phyloP scores from a whole-genome alignment of 2,113 vertebrate genomes.

The Sander lucioperca region DNA sequence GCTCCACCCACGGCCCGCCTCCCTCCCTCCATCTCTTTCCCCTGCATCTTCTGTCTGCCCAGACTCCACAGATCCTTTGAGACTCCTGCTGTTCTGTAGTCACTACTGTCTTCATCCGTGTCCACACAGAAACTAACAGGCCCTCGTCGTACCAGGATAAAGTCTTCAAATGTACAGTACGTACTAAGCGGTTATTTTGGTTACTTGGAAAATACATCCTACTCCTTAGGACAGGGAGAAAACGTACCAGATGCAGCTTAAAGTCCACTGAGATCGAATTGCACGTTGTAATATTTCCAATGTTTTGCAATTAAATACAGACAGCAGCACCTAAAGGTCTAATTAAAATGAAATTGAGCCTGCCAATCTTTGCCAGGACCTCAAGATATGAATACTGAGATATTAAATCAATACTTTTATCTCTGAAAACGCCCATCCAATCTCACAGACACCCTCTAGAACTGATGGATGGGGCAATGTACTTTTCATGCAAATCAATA shows the following conservation, averaged over 20 bases:
- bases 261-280: slow-evolving; percentile 45
- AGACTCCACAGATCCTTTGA: slow-evolving; percentile 26
- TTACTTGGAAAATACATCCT: background rate
- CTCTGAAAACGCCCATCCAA: slow-evolving; percentile 71
- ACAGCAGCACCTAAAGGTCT: slow-evolving; percentile 72
- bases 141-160: background rate
- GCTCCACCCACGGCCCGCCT: background rate
- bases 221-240: background rate
- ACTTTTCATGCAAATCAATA: slow-evolving; percentile 76
- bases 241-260: slow-evolving; percentile 20
- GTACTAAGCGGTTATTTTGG: background rate
- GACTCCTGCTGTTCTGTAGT: background rate
- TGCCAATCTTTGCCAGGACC: slow-evolving; percentile 64
- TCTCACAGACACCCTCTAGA: slow-evolving; percentile 61
- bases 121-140: slow-evolving; percentile 7
- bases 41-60: slow-evolving; percentile 10
- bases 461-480: slow-evolving; percentile 62
- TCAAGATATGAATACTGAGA: slow-evolving; percentile 72
- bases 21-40: background rate
- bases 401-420: slow-evolving; percentile 75
- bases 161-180: background rate
- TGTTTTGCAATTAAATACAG: slow-evolving; percentile 72
- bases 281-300: slow-evolving; percentile 56
- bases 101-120: slow-evolving; percentile 2
- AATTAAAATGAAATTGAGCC: slow-evolving; percentile 77